These are phyloP conservation scores for Drosophila novamexicana DNA, from an alignment of 1,140 invertebrate genomes.

Conservation along the genomic window DNA sequence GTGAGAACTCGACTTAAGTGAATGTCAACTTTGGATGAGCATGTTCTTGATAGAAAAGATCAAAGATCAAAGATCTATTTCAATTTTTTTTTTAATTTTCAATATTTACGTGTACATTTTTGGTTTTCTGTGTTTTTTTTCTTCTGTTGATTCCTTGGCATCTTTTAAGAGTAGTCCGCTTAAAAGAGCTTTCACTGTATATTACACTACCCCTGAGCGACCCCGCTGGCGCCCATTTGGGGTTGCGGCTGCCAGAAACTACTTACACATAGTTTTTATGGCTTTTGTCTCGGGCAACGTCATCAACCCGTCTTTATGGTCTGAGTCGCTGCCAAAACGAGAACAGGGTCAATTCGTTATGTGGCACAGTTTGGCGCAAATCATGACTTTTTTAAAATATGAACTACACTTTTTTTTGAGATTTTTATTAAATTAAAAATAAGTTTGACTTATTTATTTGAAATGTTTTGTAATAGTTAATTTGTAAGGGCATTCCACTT, in stretches of 20 bases:
- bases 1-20: background rate
- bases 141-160: background rate
- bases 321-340: background rate
- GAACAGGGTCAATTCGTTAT: slow-evolving; percentile 12
- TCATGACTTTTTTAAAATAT: background rate
- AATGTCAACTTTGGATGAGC: background rate
- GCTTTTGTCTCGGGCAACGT: slow-evolving; percentile 54
- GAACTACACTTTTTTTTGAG: background rate
- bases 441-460: background rate
- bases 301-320: slow-evolving; percentile 31
- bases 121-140: background rate
- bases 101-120: no score
- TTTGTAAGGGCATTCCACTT: background rate
- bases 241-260: slow-evolving; percentile 31
- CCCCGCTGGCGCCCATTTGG: background rate
- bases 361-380: background rate
- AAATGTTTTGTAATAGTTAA: background rate
- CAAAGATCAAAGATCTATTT: no score
- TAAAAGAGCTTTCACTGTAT: background rate
- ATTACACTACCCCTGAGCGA: background rate
- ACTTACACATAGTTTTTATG: slow-evolving; percentile 59
- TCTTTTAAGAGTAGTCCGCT: background rate
- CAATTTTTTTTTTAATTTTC: no score
- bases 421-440: background rate
- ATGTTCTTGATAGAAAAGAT: no score